Percentiles rank a stretch among this genome's conserved stretches.
phyloP scores from a whole-genome alignment of 1,140 invertebrate genomes.

The Brachionus sp. region DNA sequence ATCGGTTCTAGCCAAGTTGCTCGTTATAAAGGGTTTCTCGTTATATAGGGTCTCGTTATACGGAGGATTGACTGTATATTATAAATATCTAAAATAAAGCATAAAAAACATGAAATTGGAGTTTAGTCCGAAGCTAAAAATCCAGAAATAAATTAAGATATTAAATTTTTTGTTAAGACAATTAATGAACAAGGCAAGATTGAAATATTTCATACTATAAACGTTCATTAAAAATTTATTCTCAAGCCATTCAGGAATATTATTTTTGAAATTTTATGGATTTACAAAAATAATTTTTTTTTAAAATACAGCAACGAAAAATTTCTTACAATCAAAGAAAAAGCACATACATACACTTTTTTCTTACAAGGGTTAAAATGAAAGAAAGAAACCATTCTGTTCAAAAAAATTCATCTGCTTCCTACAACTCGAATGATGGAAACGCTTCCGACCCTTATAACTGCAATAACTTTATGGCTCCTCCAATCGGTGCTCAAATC shows the following conservation, averaged over 20 bases:
- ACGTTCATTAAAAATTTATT: not conserved
- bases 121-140: not conserved
- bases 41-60: too few species aligned
- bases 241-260: not conserved
- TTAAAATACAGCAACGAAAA: not conserved
- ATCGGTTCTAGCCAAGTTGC: too few species aligned
- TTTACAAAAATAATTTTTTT: not conserved
- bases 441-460: constrained; percentile 23
- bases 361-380: not conserved
- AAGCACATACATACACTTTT: not conserved
- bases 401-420: not conserved
- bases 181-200: not conserved
- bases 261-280: not conserved
- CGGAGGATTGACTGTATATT: too few species aligned
- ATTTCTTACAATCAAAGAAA: not conserved
- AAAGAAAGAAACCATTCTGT: constrained; percentile 16
- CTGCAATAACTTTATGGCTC: constrained; percentile 40
- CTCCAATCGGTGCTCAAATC: constrained; percentile 37
- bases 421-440: not conserved
- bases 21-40: too few species aligned
- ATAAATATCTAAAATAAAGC: too few species aligned
- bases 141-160: not conserved
- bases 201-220: not conserved
- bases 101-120: too few species aligned
- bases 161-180: not conserved